These are phyloP conservation scores for Miniopterus natalensis DNA, from an alignment of 2,113 vertebrate genomes.

Conservation along the genomic window DNA sequence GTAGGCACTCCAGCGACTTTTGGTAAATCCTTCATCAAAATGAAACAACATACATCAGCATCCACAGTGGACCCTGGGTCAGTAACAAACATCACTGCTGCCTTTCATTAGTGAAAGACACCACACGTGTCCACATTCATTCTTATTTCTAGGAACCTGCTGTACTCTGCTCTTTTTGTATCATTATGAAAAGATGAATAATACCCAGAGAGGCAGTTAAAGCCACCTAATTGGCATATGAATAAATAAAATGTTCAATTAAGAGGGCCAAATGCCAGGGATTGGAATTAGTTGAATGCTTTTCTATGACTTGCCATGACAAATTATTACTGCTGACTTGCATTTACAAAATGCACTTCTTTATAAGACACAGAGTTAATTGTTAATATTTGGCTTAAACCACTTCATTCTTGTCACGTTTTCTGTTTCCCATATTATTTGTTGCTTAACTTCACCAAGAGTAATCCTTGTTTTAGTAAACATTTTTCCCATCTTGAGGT, in stretches of 20 bases:
- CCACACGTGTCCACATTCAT: not conserved
- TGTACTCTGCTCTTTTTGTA: constrained; percentile 7
- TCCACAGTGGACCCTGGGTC: not conserved
- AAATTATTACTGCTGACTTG: not conserved
- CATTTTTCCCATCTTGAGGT: not conserved
- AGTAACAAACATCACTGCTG: not conserved
- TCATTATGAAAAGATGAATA: constrained; percentile 62
- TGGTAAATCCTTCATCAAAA: constrained; percentile 28
- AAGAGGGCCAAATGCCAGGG: constrained; percentile 63
- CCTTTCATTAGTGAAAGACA: constrained; percentile 21
- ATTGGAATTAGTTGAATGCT: constrained; percentile 60
- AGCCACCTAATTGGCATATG: constrained; percentile 47
- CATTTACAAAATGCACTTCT: not conserved
- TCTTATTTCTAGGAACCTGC: not conserved
- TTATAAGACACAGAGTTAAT: not conserved
- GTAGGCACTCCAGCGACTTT: not conserved
- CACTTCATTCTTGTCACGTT: not conserved
- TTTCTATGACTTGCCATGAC: constrained; percentile 40
- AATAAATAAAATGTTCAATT: constrained; percentile 68
- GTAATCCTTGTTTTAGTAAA: not conserved
- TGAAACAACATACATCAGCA: constrained; percentile 36
- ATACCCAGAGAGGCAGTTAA: constrained; percentile 53
- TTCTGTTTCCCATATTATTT: not conserved
- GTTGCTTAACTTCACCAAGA: constrained; percentile 10
- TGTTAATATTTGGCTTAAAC: constrained; percentile 44